Base-by-base conservation (phyloP, 2,888 invertebrate species). In the Lasioglossum malachurum region DNA sequence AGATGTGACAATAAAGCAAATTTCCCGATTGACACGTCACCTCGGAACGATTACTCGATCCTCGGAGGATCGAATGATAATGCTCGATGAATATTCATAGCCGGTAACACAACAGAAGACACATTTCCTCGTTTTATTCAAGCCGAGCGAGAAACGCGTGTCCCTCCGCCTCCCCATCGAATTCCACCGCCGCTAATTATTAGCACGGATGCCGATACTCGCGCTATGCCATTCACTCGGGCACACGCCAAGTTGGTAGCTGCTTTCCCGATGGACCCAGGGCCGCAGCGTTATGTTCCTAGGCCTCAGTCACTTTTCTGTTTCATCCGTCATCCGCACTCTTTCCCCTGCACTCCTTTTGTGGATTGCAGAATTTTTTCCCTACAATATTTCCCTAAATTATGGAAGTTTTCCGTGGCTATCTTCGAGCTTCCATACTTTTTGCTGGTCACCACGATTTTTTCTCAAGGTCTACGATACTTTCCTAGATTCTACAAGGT, bases 201-300 rank as follows among this genome's bases (percentile, higher is more conserved):
- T 31, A 31, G 27, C 60, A 16, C 60, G 27, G 27, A 5, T 14
- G 60, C 60, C 60, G 60, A 60, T 60, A 60, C 14, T 35, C 23
- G 35, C 67, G 23, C 19, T 67, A 16, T 67, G 67, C 35, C 67
- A 67, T 67, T 35, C 67, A 67, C 67, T 35, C 67, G 19, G 31
- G 67, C 23, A 35, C 67, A 60, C 27, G 60, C 1, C 27, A 27
- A 14, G 16, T 16, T 60, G 60, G 27, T 60, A 60, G 67, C 35
- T 35, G 67, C 67, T 67, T 67, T 67, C 67, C 35, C 23, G 67
- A 67, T 67, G 67, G 67, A 67, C 67, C 67, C 60, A 60, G 60
- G 31, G 60, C 27, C 60, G 60, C 27, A 31, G 14, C 27, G 12
- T 5, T 14, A 14, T 14, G 14, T 4, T 14, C 60, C 60, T 31